Conservation (phyloP, 2,113 vertebrate species). For the Quiscalus mexicanus region DNA sequence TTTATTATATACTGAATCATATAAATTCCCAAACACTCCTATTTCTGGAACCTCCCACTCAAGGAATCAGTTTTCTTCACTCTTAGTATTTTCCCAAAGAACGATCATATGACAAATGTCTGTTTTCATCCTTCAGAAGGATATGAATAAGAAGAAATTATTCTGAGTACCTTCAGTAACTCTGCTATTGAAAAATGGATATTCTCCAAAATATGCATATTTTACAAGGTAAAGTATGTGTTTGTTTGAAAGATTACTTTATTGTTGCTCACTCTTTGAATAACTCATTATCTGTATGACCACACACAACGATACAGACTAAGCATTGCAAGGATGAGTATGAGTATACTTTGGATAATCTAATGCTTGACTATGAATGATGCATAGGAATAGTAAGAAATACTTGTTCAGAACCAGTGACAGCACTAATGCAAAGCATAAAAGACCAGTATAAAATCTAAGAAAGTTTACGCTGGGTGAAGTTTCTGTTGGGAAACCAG, state of each 20-base stretch:
- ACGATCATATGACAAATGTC: background rate
- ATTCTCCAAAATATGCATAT: constrained; percentile 9
- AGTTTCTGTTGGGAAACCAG: background rate
- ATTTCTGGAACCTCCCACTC: background rate
- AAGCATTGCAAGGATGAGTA: background rate
- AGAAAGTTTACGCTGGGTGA: background rate
- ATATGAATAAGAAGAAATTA: background rate
- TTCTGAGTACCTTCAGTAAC: background rate
- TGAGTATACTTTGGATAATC: background rate
- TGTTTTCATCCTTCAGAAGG: background rate
- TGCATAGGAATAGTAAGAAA: background rate
- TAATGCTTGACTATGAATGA: background rate
- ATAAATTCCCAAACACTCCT: background rate
- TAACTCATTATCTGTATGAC: background rate
- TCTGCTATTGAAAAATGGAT: background rate
- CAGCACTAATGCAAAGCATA: background rate
- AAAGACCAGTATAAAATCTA: background rate
- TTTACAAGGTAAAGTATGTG: background rate
- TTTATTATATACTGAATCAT: background rate
- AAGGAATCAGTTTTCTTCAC: background rate
- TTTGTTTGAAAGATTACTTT: constrained; percentile 3
- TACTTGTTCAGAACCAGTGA: background rate
- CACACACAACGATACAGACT: background rate
- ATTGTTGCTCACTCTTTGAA: background rate
- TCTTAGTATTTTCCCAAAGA: background rate